Evolutionary conservation across 2,113 vertebrate species (phyloP).

Genomic region (Hemiprocne comata): DNA sequence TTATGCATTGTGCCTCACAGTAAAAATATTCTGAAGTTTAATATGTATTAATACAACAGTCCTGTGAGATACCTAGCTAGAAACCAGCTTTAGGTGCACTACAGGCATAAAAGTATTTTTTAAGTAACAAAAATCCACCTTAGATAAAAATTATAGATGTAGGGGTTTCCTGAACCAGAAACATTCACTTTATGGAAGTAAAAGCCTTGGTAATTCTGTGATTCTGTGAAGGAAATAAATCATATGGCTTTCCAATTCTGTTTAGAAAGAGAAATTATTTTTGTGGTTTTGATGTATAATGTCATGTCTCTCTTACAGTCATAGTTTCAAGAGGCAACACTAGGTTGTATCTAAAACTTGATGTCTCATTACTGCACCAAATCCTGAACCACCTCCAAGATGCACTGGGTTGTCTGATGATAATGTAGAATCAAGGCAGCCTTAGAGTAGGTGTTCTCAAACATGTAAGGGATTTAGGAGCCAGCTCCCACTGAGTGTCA

Average conservation of each 20-base stretch:
- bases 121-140: neutral
- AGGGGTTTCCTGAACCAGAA: neutral
- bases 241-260: neutral
- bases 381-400: neutral
- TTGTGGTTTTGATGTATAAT: neutral
- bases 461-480: neutral
- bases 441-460: neutral
- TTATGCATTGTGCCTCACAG: neutral
- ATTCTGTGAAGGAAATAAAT: neutral
- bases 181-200: neutral
- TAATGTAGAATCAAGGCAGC: neutral
- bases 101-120: neutral
- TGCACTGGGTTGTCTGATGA: neutral
- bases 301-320: neutral
- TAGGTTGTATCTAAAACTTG: neutral
- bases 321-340: neutral
- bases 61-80: neutral
- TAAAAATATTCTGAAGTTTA: neutral
- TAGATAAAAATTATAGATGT: neutral
- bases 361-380: neutral
- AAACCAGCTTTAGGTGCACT: neutral
- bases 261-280: neutral
- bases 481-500: neutral
- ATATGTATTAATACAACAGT: neutral
- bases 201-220: too few relatives aligned